Evolutionary conservation across 2,888 invertebrate species (phyloP), one percentile per base, ranked within the genome.

Genomic region (Pandemis corylana): DNA sequence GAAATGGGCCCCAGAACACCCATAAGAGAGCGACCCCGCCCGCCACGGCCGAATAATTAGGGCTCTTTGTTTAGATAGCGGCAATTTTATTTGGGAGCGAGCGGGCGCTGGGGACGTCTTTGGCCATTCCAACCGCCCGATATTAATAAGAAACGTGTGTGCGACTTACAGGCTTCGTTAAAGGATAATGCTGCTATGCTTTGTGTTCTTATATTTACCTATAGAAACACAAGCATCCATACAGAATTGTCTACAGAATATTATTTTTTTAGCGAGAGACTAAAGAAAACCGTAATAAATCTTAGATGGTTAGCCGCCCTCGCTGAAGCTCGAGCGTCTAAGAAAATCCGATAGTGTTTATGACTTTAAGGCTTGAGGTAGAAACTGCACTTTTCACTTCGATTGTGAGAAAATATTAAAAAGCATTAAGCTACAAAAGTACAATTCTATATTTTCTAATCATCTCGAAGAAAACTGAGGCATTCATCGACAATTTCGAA

Each of bases 1-100:
- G 94, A 95, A 95, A 96, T 95, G 95, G 95, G 95, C 95, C 96
- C 95, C 95, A 91, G 94, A 95, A 95, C 95, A 95, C 95, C 95
- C 95, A 95, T 95, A 95, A 96, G 95, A 95, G 95, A 95, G 94
- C 95, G 95, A 95, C 95, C 95, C 95, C 95, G 95, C 95, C 95
- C 94, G 94, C 94, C 94, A 94, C 94, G 94, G 94, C 94, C 95
- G 95, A 95, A 95, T 95, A 95, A 95, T 95, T 95, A 95, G 95
- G 95, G 95, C 95, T 95, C 95, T 95, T 95, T 95, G 95, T 95
- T 95, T 95, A 95, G 95, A 95, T 95, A 95, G 95, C 95, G 91
- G 94, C 95, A 94, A 94, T 95, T 95, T 95, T 95, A 95, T 95
- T 95, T 94, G 94, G 94, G 92, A 93, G 94, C 91, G 92, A 93